These are phyloP conservation scores for Boloria selene DNA, from an alignment of 2,888 invertebrate genomes.

Conservation along the genomic window DNA sequence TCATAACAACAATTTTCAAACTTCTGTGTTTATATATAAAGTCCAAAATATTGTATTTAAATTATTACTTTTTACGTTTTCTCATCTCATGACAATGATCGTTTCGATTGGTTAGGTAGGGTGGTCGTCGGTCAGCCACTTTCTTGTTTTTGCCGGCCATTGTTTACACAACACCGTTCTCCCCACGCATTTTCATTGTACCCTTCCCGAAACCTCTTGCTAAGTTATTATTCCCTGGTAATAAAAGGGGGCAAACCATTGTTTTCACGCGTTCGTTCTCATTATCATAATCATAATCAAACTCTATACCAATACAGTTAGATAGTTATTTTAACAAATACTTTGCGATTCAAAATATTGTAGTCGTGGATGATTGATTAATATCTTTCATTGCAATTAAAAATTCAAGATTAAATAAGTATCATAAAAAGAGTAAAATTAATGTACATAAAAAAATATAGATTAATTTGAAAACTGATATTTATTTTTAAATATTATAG, in stretches of 20 bases:
- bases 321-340: background rate
- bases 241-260: constrained; percentile 83
- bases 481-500: too few relatives aligned
- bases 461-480: too few relatives aligned
- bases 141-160: constrained; percentile 29
- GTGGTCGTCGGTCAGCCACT: constrained; percentile 1
- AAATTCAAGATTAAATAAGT: too few relatives aligned
- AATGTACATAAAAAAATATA: too few relatives aligned
- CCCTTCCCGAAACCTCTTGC: constrained; percentile 60
- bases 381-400: too few relatives aligned
- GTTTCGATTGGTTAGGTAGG: background rate
- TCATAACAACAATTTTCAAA: too few relatives aligned
- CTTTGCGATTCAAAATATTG: too few relatives aligned
- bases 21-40: too few relatives aligned
- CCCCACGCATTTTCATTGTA: constrained; percentile 50
- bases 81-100: background rate
- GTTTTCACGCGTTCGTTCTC: constrained; percentile 82
- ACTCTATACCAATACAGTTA: background rate
- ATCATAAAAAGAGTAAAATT: too few relatives aligned
- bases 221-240: constrained; percentile 74
- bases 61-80: background rate
- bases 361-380: too few relatives aligned
- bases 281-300: constrained; percentile 2
- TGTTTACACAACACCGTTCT: constrained; percentile 22
- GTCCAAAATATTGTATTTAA: background rate